A percentile compares a stretch with the other conserved stretches of the same genome.
phyloP scores from a whole-genome alignment of 2,888 invertebrate genomes.

The Tiphia femorata region DNA sequence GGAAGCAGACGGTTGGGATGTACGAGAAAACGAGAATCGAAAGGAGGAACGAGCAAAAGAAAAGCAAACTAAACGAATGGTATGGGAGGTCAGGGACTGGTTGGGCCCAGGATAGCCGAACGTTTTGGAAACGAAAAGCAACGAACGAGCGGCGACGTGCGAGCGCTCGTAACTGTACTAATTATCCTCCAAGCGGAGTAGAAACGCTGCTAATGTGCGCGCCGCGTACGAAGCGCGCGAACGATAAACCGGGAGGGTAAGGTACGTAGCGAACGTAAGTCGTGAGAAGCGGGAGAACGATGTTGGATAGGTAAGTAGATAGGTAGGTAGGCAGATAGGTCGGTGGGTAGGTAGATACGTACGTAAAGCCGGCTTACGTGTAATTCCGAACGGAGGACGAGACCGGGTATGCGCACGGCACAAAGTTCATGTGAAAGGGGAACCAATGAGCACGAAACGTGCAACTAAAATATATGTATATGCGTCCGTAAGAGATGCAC shows the following conservation, averaged over 20 bases:
- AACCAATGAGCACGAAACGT: conserved; percentile 55
- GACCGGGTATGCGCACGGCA: conserved; percentile 43
- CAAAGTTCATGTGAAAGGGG: conserved; percentile 64
- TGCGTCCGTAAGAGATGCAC: too few species aligned
- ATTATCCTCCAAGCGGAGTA: conserved; percentile 54
- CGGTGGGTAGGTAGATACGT: neutral
- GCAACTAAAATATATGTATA: conserved; percentile 37
- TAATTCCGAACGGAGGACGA: conserved; percentile 55
- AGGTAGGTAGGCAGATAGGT: neutral
- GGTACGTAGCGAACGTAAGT: conserved; percentile 18
- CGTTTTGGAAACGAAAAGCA: too few species aligned
- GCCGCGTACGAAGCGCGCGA: conserved; percentile 21
- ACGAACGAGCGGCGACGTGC: too few species aligned
- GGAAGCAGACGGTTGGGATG: too few species aligned
- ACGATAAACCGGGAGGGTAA: neutral
- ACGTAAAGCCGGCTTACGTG: conserved; percentile 27
- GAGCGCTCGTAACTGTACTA: conserved; percentile 38
- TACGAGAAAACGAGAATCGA: too few species aligned
- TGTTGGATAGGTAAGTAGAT: conserved; percentile 9
- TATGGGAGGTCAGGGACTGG: too few species aligned
- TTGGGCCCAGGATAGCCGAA: too few species aligned
- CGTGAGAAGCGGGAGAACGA: conserved; percentile 1
- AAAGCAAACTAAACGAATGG: neutral
- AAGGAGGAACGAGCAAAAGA: neutral
- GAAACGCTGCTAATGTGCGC: conserved; percentile 30